These are phyloP conservation scores for Drosophila birchii DNA, from an alignment of 2,888 invertebrate species.

Conservation along the genomic window DNA sequence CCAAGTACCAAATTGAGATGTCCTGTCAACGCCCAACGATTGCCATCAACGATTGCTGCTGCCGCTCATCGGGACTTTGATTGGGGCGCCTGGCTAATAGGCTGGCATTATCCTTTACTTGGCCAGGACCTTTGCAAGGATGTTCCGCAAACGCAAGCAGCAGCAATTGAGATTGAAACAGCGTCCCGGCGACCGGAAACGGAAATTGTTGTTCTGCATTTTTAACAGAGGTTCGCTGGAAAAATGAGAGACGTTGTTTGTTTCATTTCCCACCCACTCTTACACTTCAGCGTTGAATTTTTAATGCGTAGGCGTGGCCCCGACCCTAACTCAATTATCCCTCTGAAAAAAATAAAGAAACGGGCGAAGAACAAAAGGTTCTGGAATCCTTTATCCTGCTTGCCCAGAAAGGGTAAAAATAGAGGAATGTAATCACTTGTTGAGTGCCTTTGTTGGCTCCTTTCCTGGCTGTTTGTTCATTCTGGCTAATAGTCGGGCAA, in stretches of 20 bases:
- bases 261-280: conserved; percentile 33
- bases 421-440: conserved; percentile 36
- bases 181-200: conserved; percentile 65
- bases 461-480: conserved; percentile 12
- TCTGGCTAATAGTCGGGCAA: conserved; percentile 46
- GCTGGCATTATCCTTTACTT: conserved; percentile 47
- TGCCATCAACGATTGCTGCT: conserved; percentile 3
- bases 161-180: conserved; percentile 62
- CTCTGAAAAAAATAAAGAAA: not conserved
- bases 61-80: conserved; percentile 55
- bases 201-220: conserved; percentile 79
- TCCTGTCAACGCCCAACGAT: conserved; percentile 38
- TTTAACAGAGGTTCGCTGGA: conserved; percentile 73
- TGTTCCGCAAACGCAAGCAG: conserved; percentile 62
- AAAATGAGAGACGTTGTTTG: conserved; percentile 13
- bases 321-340: not conserved
- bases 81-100: conserved; percentile 68
- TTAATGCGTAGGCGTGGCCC: conserved; percentile 52
- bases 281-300: conserved; percentile 63
- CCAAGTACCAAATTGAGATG: conserved; percentile 54
- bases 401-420: conserved; percentile 32
- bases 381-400: conserved; percentile 29
- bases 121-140: conserved; percentile 36
- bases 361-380: conserved; percentile 16
- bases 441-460: conserved; percentile 36